Percentiles rank a stretch among this genome's conserved stretches.
phyloP scores from a whole-genome alignment of 2,113 vertebrate genomes.

The Zosterops lateralis region DNA sequence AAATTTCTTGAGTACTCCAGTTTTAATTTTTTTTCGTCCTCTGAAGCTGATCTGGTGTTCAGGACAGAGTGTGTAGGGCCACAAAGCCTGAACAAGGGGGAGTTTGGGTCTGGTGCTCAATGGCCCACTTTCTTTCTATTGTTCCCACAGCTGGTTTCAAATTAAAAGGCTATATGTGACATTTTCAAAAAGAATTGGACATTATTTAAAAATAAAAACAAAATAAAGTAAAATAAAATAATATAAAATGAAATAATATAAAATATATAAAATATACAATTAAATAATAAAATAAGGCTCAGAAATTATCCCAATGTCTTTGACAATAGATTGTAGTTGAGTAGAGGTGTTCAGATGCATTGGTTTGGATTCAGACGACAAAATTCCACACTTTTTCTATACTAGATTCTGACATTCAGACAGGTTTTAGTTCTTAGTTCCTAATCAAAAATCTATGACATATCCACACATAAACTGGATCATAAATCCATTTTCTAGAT shows the following conservation, averaged over 20 bases:
- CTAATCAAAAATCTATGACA: not conserved
- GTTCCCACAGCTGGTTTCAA: not conserved
- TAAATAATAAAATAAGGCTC: not conserved
- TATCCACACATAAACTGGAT: not conserved
- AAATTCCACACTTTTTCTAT: not conserved
- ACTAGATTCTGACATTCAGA: not conserved
- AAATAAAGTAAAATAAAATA: no score
- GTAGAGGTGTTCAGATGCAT: fast-evolving
- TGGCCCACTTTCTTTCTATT: fast-evolving
- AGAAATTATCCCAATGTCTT: not conserved
- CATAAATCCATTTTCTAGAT: not conserved
- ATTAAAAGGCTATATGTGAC: not conserved
- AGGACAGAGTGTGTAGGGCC: not conserved
- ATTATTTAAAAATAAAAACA: not conserved
- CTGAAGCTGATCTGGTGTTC: not conserved
- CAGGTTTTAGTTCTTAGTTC: not conserved
- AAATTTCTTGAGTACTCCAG: fast-evolving
- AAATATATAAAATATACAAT: not conserved
- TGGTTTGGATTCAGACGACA: not conserved
- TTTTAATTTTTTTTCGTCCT: not conserved
- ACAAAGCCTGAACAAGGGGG: not conserved
- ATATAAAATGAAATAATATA: no score
- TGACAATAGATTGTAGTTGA: not conserved
- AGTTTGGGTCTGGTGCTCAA: not conserved
- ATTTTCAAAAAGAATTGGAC: not conserved